A percentile compares a stretch with the other conserved stretches of the same genome.
phyloP scores from a whole-genome alignment of 2,888 invertebrate genomes.

The Melieria omissa region DNA sequence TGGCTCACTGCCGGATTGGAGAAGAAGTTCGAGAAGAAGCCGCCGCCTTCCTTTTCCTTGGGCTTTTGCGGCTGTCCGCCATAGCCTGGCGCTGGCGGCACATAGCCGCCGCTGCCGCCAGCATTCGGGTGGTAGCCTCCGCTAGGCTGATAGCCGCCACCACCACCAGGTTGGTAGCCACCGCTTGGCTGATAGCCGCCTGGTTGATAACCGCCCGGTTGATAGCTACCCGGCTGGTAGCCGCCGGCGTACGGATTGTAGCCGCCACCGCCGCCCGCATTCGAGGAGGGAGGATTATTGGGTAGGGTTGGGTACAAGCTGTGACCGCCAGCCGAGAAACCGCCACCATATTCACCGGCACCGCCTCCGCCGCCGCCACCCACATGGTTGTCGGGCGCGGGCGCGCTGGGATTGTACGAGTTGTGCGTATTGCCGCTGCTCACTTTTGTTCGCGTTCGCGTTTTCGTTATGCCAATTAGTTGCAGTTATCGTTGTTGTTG shows the following conservation, averaged over 20 bases:
- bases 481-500: background rate
- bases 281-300: conserved; percentile 47
- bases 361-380: conserved; percentile 47
- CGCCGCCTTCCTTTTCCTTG: conserved; percentile 60
- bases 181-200: conserved; percentile 49
- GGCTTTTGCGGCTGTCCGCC: conserved; percentile 51
- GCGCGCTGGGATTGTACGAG: conserved; percentile 57
- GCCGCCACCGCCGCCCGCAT: conserved; percentile 51
- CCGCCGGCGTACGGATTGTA: conserved; percentile 55
- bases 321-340: conserved; percentile 64
- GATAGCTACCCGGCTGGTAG: conserved; percentile 42
- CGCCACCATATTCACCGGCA: conserved; percentile 63
- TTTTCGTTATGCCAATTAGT: background rate
- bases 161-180: conserved; percentile 45
- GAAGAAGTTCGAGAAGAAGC: conserved; percentile 64
- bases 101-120: conserved; percentile 46
- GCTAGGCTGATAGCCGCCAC: conserved; percentile 47
- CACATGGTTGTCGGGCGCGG: conserved; percentile 44
- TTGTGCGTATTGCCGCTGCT: conserved; percentile 51
- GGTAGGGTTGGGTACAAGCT: conserved; percentile 61
- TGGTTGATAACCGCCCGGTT: conserved; percentile 46
- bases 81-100: conserved; percentile 59
- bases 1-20: conserved; percentile 64
- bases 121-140: conserved; percentile 49
- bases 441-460: conserved; percentile 11